phyloP scores from a whole-genome alignment of 2,797 vertebrate species.

The Echiichthys vipera region DNA sequence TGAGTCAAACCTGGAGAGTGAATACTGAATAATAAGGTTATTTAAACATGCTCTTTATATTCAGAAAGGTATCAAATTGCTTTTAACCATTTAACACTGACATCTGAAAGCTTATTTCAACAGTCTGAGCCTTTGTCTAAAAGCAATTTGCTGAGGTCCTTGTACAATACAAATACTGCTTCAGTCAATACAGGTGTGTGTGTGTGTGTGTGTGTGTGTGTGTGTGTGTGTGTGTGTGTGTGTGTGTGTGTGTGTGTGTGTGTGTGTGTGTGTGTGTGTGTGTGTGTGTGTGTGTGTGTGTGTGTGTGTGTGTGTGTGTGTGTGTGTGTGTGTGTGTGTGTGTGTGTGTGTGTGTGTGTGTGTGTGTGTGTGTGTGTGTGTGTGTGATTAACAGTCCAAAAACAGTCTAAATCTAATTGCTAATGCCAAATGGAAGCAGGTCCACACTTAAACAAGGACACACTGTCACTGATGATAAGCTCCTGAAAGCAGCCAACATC shows the following conservation, averaged over 20 bases:
- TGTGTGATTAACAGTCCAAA: no score
- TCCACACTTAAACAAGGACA: not conserved
- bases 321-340: no score
- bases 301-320: not conserved
- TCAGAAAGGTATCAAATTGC: not conserved
- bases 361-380: no score
- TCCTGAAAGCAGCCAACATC: not conserved
- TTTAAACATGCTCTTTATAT: slow-evolving; percentile 12
- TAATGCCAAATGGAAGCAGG: no score
- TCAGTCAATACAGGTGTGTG: slow-evolving; percentile 6
- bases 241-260: no score
- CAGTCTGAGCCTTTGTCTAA: not conserved
- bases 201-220: not conserved
- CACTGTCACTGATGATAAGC: not conserved
- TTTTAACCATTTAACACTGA: slow-evolving; percentile 5
- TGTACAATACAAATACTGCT: slow-evolving; percentile 8
- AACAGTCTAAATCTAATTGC: no score
- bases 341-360: no score
- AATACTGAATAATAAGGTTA: not conserved
- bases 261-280: no score
- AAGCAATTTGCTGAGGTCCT: slow-evolving; percentile 22
- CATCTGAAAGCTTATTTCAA: slow-evolving; percentile 6
- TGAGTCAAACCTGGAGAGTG: not conserved
- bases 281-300: not conserved
- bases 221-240: no score